Evolutionary conservation across 2,888 invertebrate genomes (phyloP), one percentile per base, ranked within the genome.

Genomic region (Tenthredo amoena): DNA sequence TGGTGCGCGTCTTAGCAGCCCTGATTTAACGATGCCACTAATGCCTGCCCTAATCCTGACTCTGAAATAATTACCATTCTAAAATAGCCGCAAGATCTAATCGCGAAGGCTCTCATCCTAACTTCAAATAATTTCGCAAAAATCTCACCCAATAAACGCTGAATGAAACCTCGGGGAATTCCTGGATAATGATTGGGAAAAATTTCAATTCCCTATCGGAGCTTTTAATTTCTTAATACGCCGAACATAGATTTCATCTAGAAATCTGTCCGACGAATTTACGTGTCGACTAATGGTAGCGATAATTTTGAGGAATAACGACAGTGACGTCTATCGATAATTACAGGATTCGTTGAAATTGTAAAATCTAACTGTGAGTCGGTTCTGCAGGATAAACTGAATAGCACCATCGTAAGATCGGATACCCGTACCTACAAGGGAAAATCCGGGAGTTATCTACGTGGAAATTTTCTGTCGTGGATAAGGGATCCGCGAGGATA

Each of bases 21-120:
- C 55, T 77, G 77, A 77, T 77, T 50, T 77, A 77, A 77, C 37
- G 77, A 77, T 31, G 77, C 77, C 55, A 77, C 55, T 40, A 77
- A 77, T 77, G 77, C 55, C 26, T n/a, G n/a, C 77, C 31, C 31
- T 77, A 21, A 77, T 77, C 40, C 21, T 9, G 12, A 40, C 40
- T 74, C 21, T 7, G 74, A 74, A 43, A 74, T 74, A 43, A 74
- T 74, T 74, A 43, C 18, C 43, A 40, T 43, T 43, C 43, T 43
- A 43, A 43, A 26, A 74, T 74, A 18, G 21, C 74, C 31, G 74
- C 31, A 21, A 43, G 40, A 74, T 43, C 15, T 43, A 31, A 74
- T n/a, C 40, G 1, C 21, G 21, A 2, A 26, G 12, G 18, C 34
- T 68, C 31, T 12, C 10, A 26, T 62, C 7, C n/a, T 55, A 6